Evolutionary conservation across 2,888 invertebrate genomes (phyloP), one percentile per base, ranked within the genome.

Genomic region (Myopa testacea): DNA sequence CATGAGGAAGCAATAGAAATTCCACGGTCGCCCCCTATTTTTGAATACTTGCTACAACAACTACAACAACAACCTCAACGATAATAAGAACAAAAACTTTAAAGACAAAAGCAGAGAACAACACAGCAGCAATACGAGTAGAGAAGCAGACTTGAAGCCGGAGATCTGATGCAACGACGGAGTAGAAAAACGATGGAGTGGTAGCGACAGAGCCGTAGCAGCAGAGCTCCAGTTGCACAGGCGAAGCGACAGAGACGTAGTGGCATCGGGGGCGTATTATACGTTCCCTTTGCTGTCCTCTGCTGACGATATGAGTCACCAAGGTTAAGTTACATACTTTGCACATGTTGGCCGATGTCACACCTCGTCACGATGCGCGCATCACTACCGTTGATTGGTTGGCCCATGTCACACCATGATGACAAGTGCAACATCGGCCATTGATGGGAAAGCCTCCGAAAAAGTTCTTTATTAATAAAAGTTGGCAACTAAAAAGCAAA

Each of bases 1-100:
- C n/a, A 38, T 10, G 37, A 67, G 40, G 75, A 50, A 67, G 67
- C 67, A 67, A 67, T 67, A 38, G 75, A 75, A 75, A 67, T 75
- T 26, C 40, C 40, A 50, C n/a, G 38, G 62, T n/a, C 62, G 38
- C 62, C 73, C n/a, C 40, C 45, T 55, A 26, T 1, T 67, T 45
- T 69, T 38, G 26, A 62, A 34, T 7, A 26, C 19, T 3, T 26
- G 5, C n/a, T 34, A 62, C 10, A 62, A 62, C 45, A 40, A 40
- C 40, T 8, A 34, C 26, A 26, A 26, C 26, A 26, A 26, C 26
- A 26, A 26, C 26, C 26, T 26, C 16, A 4, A n/a, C 37, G 65
- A 65, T 26, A 65, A 26, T 34, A 65, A 26, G 26, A 37, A 14
- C 19, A 6, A 38, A 68, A n/a, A 12, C 14, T n/a, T 37, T 34